Conservation (phyloP, 23 tunicate species). For the Phallusia fumigata region DNA sequence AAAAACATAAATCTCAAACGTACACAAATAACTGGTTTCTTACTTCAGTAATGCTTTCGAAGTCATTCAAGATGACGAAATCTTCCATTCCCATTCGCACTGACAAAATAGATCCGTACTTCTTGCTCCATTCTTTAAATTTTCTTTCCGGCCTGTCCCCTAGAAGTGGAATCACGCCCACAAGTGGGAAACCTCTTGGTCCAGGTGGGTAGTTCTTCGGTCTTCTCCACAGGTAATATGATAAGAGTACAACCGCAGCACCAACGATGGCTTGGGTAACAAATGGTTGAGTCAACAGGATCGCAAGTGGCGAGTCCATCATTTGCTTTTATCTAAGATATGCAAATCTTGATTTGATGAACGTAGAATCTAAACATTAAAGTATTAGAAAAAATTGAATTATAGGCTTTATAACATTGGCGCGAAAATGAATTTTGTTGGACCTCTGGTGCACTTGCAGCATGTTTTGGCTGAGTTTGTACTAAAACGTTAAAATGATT, state of each 20-base stretch:
- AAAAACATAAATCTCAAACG: too few relatives aligned
- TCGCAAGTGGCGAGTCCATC: background rate
- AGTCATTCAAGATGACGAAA: conserved; percentile 16
- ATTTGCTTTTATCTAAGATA: background rate
- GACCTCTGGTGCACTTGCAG: too few relatives aligned
- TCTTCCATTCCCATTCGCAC: conserved; percentile 27
- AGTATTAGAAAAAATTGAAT: too few relatives aligned
- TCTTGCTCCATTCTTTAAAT: conserved; percentile 20
- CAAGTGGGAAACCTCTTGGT: conserved; percentile 28
- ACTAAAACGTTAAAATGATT: too few relatives aligned
- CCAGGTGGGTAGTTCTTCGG: conserved; percentile 24
- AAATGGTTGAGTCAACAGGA: background rate
- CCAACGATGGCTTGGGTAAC: background rate
- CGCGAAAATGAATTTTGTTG: too few relatives aligned
- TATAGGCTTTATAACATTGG: too few relatives aligned
- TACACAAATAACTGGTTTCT: background rate
- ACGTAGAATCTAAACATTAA: background rate
- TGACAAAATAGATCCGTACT: conserved; percentile 29
- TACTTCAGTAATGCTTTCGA: background rate
- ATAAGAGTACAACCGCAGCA: background rate
- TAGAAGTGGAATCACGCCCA: conserved; percentile 19
- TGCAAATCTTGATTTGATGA: background rate
- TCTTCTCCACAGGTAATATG: conserved; percentile 2
- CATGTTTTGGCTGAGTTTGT: too few relatives aligned
- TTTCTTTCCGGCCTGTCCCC: background rate